A percentile compares a stretch with the other conserved stretches of the same genome.
Conservation (phyloP, 2,797 vertebrate species). For the Catharus ustulatus region DNA sequence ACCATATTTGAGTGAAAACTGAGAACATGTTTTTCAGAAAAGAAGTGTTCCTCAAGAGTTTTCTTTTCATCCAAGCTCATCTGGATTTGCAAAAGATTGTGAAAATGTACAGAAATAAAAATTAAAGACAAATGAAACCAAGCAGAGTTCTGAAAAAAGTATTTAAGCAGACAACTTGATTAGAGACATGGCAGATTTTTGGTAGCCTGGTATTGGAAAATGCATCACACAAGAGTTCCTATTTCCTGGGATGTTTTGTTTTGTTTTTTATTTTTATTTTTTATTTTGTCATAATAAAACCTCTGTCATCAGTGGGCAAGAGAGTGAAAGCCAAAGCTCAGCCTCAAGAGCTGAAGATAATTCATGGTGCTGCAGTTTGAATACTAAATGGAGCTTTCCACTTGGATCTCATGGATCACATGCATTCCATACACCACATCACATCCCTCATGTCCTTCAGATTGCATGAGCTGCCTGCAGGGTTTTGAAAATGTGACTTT, state of each 20-base stretch:
- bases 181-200: not conserved
- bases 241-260: not conserved
- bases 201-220: not conserved
- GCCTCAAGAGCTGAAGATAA: not conserved
- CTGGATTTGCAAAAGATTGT: not conserved
- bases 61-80: not conserved
- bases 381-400: not conserved
- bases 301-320: not conserved
- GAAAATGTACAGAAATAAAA: not conserved
- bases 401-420: not conserved
- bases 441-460: not conserved
- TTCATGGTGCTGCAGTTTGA: not conserved
- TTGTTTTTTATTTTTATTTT: not conserved
- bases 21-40: not conserved
- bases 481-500: not conserved
- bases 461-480: accelerated
- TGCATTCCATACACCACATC: not conserved
- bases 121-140: not conserved
- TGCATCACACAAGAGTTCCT: not conserved
- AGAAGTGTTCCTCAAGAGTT: not conserved
- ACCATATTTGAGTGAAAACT: not conserved
- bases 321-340: not conserved
- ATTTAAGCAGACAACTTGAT: not conserved
- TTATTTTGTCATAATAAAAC: not conserved
- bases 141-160: not conserved